Base-by-base conservation (phyloP, 2,113 vertebrate genomes). In the Microcebus ravelobensis region DNA sequence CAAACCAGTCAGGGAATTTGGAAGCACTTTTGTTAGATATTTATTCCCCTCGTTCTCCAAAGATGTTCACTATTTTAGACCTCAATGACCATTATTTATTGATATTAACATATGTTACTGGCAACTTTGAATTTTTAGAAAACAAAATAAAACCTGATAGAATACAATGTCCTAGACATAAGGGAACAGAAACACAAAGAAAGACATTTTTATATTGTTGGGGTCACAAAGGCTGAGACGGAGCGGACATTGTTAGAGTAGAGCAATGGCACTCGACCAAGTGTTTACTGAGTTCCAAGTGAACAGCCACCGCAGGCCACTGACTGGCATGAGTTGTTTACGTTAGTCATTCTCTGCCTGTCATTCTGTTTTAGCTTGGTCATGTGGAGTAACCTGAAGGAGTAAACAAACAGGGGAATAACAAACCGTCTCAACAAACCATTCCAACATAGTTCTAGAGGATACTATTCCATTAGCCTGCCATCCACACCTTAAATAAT, bases 141-240 rank as follows among this genome's bases (percentile, higher is more conserved):
- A 57, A 94, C 52, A 45, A 95, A 96, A 88, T 93, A 96, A 96
- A 97, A 96, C 91, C 74, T 87, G 73, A 48, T 20, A 59, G n/a
- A 89, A 94, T 92, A 34, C 52, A 95, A 77, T 90, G 83, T 36
- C 93, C 31, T 77, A 96, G 92, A 98, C 93, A 94, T 73, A 96
- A 98, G 70, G 91, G 50, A 97, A 94, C 90, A 80, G 71, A 96
- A 98, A 90, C 83, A 97, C 74, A 84, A 94, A 91, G 96, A 98
- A 91, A 98, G 97, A 98, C 74, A 97, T 97, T 98, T 97, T 98
- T 96, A 87, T 91, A 81, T 67, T 17, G 73, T 13, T 61, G 11
- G 79, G 42, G 48, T 50, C 94, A 42, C 57, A 57, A 90, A 81
- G 31, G 10, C 31, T 67, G n/a, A n/a, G 3, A 31, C 8, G 74